Evolutionary conservation across 2,113 vertebrate genomes (phyloP), one percentile per base, ranked within the genome.

Genomic region (Bubo blakistoni): DNA sequence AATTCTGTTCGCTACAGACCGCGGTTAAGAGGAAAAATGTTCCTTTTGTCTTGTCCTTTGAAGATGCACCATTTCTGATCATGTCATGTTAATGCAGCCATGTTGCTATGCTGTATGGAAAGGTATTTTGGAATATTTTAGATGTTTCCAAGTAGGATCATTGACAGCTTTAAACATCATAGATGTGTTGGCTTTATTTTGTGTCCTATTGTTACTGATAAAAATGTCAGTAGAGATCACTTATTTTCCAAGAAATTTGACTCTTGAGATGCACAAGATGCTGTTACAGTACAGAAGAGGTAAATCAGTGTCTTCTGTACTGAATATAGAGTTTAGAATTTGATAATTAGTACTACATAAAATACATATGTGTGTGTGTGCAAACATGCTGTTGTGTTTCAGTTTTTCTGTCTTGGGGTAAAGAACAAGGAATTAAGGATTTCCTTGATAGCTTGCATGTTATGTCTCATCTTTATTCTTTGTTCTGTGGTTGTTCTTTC

Each of bases 401-500:
- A 42, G 2, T 91, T 91, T n/a, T 81, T 83, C 17, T 81, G 13
- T 91, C 74, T 49, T 92, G 70, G 32, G 32, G 34, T 92, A 74
- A 92, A 65, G 80, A 92, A 49, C 52, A 81, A 73, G 79, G 51
- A 62, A 69, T 13, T 65, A 70, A 94, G 58, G 29, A 70, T 92
- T 96, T 82, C 62, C 76, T 97, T 83, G 95, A 94, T 98, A 86
- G 92, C 54, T 69, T 97, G 91, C 76, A 49, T 98, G 95, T 97
- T 98, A 96, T 90, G 97, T 98, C 95, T 98, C 93, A 94, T 84
- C 92, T 98, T 98, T 97, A 91, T 96, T 96, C 96, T 98, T 95
- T 98, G 80, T 98, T 93, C 82, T 98, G 81, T 98, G 97, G 69
- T 97, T 97, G 96, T 97, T 97, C 84, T 94, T 98, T 98, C 91